Conservation (phyloP, 2,113 vertebrate species). For the Synchiropus splendidus region DNA sequence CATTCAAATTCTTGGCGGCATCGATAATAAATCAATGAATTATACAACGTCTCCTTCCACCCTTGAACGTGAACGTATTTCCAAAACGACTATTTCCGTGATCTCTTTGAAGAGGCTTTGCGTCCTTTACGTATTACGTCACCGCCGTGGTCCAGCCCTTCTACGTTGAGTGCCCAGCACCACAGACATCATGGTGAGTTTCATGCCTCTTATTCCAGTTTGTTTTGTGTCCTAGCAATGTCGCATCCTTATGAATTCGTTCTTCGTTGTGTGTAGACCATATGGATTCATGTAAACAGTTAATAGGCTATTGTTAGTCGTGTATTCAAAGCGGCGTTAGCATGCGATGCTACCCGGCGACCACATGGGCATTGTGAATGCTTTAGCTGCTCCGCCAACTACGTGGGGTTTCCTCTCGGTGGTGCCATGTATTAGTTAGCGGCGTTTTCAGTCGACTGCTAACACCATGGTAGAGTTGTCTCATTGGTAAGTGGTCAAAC, state of each 20-base stretch:
- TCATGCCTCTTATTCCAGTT: background rate
- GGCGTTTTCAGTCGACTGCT: fast-evolving
- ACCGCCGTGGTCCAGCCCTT: slow-evolving; percentile 12
- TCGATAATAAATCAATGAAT: too few relatives aligned
- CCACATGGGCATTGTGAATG: slow-evolving; percentile 49
- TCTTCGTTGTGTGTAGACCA: fast-evolving
- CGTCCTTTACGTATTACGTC: background rate
- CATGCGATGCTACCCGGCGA: slow-evolving; percentile 25
- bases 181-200: slow-evolving; percentile 61
- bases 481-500: background rate
- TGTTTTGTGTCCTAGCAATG: fast-evolving
- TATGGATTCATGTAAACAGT: fast-evolving
- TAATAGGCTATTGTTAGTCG: fast-evolving
- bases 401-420: fast-evolving
- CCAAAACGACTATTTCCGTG: too few relatives aligned
- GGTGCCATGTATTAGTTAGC: fast-evolving
- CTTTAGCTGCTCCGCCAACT: slow-evolving; percentile 24
- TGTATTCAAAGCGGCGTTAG: background rate
- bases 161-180: slow-evolving; percentile 20
- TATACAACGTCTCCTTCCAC: too few relatives aligned
- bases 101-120: background rate
- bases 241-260: fast-evolving
- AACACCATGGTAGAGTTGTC: fast-evolving
- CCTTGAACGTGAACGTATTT: too few relatives aligned
- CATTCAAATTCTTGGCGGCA: too few relatives aligned